Percentiles rank a stretch among this genome's conserved stretches.
phyloP scores from a whole-genome alignment of 2,113 vertebrate species.

The Galbula dea region DNA sequence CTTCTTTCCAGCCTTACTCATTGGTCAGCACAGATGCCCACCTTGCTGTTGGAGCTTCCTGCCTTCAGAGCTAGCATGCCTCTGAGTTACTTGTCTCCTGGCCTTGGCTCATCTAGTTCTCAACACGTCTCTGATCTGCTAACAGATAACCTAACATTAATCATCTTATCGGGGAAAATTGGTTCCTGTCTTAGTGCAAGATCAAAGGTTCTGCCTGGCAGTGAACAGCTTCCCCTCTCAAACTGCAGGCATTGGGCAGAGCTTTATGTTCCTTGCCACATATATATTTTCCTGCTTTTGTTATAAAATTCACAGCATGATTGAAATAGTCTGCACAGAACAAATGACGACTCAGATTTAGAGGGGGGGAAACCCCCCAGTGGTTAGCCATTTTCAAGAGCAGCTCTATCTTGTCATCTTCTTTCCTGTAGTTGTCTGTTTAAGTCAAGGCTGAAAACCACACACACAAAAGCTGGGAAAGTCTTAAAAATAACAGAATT shows the following conservation, averaged over 20 bases:
- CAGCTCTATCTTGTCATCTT: not conserved
- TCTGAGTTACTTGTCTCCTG: not conserved
- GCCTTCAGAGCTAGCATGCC: not conserved
- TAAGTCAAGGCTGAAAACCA: not conserved
- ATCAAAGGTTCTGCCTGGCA: not conserved
- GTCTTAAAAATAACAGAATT: not conserved
- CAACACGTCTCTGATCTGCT: not conserved
- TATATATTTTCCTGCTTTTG: not conserved
- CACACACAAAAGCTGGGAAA: not conserved
- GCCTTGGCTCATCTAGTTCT: not conserved
- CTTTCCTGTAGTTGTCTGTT: not conserved
- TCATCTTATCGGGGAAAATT: not conserved
- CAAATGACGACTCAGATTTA: not conserved
- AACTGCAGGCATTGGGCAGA: not conserved
- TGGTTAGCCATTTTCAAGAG: not conserved
- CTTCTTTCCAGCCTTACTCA: not conserved
- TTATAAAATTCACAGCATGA: not conserved
- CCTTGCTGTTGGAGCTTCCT: not conserved
- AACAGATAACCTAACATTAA: not conserved
- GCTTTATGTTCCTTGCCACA: not conserved
- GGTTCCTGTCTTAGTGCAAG: not conserved
- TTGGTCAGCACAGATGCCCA: not conserved
- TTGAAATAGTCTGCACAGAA: not conserved
- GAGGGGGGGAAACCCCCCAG: too few species aligned
- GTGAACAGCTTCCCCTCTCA: not conserved